Evolutionary conservation across 64 coral and sea anemone species (phyloP).

Genomic region (Acropora tenuis): DNA sequence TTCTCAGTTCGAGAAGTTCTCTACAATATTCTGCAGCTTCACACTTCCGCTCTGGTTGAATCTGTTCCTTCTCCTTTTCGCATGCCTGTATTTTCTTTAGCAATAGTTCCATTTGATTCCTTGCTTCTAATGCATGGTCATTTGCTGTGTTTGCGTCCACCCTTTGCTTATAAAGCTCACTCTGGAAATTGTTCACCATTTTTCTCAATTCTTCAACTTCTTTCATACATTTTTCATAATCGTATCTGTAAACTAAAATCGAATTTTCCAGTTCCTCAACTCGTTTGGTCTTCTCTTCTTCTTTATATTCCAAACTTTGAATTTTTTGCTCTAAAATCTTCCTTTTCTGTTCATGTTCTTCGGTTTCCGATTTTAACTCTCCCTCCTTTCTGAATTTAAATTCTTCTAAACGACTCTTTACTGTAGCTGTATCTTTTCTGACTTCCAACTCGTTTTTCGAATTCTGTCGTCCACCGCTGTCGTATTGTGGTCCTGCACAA

Average conservation of each 20-base stretch:
- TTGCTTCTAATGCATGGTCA: conserved; percentile 56
- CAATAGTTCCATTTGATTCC: conserved; percentile 69
- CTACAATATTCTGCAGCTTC: conserved; percentile 27
- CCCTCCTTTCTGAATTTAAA: conserved; percentile 71
- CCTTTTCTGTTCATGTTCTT: conserved; percentile 36
- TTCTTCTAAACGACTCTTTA: conserved; percentile 45
- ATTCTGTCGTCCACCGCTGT: conserved; percentile 6
- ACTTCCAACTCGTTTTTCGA: conserved; percentile 28
- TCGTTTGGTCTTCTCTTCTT: conserved; percentile 23
- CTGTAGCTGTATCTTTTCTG: conserved; percentile 37
- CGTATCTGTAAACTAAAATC: conserved; percentile 26
- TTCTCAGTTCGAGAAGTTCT: conserved; percentile 68
- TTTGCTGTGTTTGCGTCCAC: conserved; percentile 46
- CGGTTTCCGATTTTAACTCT: conserved; percentile 36
- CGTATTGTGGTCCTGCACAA: background rate
- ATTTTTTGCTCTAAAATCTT: conserved; percentile 56
- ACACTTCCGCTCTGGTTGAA: conserved; percentile 13
- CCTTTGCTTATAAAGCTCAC: conserved; percentile 49
- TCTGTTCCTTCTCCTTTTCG: conserved; percentile 38
- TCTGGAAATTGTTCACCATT: conserved; percentile 50
- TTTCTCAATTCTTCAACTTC: conserved; percentile 55
- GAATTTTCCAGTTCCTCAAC: conserved; percentile 35
- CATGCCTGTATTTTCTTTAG: conserved; percentile 63
- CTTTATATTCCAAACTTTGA: conserved; percentile 33
- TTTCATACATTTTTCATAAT: conserved; percentile 42